Conservation (phyloP, 2,888 invertebrate genomes). For the Leistus spinibarbis region DNA sequence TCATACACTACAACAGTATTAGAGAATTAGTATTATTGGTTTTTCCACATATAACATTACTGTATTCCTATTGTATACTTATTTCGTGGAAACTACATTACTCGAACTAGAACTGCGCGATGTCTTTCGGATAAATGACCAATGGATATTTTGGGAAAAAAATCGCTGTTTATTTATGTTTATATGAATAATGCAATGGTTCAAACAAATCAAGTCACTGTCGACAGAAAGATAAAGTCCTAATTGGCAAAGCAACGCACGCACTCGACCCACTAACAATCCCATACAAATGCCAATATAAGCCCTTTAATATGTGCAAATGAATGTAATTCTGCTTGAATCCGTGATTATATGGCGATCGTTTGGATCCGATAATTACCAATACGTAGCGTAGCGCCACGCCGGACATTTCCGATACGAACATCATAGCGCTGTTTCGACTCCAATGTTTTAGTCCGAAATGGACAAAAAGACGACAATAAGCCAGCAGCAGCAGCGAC, state of each 20-base stretch:
- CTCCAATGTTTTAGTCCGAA: neutral
- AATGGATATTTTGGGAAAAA: too few species aligned
- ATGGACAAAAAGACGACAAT: neutral
- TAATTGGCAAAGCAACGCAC: conserved; percentile 29
- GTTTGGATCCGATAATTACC: conserved; percentile 36
- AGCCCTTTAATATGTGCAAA: conserved; percentile 38
- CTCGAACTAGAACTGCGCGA: too few species aligned
- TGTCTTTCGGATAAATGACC: too few species aligned
- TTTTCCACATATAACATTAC: neutral
- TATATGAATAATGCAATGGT: too few species aligned
- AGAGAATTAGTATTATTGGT: neutral
- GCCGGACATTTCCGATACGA: neutral
- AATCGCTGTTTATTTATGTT: too few species aligned
- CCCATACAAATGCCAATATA: conserved; percentile 35
- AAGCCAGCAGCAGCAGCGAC: neutral
- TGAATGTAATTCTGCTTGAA: conserved; percentile 36
- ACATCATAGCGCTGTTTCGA: too few species aligned
- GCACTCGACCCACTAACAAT: conserved; percentile 20
- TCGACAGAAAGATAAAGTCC: conserved; percentile 33
- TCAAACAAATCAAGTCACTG: neutral
- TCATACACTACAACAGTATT: neutral
- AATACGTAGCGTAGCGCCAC: neutral
- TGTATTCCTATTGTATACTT: too few species aligned
- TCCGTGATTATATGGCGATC: conserved; percentile 37
- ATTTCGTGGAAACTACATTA: too few species aligned